These are phyloP conservation scores for Taenioides sp. DNA, from an alignment of 2,797 vertebrate genomes.

Conservation along the genomic window DNA sequence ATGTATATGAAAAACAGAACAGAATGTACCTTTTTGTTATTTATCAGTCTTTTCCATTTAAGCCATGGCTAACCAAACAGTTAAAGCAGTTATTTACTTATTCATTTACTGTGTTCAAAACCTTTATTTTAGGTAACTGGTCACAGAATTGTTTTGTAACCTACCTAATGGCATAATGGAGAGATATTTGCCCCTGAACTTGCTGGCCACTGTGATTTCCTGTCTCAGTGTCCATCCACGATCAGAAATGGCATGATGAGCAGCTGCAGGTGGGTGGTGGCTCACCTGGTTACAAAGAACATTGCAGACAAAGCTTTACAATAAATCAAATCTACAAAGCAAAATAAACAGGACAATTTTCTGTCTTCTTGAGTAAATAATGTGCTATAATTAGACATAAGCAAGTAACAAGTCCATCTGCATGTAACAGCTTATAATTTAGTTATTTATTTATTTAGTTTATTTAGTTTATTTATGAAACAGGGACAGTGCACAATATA, in stretches of 20 bases:
- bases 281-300: conserved; percentile 81
- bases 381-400: neutral
- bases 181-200: conserved; percentile 96
- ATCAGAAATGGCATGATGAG: conserved; percentile 90
- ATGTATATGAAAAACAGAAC: accelerated
- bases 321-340: neutral
- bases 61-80: neutral
- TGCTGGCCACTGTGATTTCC: conserved; percentile 97
- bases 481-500: no score
- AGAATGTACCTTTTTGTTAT: neutral
- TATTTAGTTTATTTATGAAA: no score
- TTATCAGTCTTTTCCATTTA: accelerated
- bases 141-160: neutral
- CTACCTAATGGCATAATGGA: conserved; percentile 91
- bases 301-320: no score
- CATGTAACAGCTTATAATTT: no score
- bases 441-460: no score
- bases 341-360: neutral
- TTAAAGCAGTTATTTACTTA: neutral
- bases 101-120: no score
- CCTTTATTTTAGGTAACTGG: accelerated
- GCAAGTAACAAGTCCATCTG: neutral
- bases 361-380: neutral
- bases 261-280: conserved; percentile 93
- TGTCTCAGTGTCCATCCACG: conserved; percentile 92